A percentile compares a stretch with the other conserved stretches of the same genome.
These are phyloP conservation scores for Thera obeliscata DNA, from an alignment of 2,888 invertebrate species.

Conservation along the genomic window DNA sequence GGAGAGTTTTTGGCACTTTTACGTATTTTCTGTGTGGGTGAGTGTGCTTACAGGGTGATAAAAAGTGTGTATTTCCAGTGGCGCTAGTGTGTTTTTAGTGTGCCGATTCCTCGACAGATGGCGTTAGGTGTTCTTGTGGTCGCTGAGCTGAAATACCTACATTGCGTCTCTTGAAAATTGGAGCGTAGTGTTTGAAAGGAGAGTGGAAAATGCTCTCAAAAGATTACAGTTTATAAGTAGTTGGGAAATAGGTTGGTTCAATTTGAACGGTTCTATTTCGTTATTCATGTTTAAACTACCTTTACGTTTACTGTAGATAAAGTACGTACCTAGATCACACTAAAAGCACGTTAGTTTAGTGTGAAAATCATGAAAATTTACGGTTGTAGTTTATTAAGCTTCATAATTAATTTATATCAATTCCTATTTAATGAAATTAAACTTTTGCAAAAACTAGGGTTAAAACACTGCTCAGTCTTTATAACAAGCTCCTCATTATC, in stretches of 20 bases:
- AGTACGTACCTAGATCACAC: too few species aligned
- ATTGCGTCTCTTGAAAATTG: slow-evolving; percentile 46
- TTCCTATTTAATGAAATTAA: too few species aligned
- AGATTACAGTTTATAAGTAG: slow-evolving; percentile 51
- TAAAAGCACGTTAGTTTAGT: too few species aligned
- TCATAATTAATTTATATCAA: too few species aligned
- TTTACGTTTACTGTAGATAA: background rate
- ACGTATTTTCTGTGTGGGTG: slow-evolving; percentile 61
- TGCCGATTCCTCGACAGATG: slow-evolving; percentile 62
- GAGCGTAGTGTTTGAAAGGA: slow-evolving; percentile 59
- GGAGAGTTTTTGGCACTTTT: slow-evolving; percentile 70
- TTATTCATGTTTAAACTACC: slow-evolving; percentile 15
- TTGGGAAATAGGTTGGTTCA: slow-evolving; percentile 48
- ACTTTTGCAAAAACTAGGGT: too few species aligned
- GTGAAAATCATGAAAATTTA: too few species aligned
- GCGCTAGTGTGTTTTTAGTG: slow-evolving; percentile 73
- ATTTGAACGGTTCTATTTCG: slow-evolving; percentile 36
- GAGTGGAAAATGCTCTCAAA: slow-evolving; percentile 63
- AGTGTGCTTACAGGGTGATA: slow-evolving; percentile 53
- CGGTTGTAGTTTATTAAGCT: too few species aligned
- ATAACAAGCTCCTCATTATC: too few species aligned
- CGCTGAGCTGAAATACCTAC: slow-evolving; percentile 44
- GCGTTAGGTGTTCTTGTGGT: slow-evolving; percentile 63
- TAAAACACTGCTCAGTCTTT: too few species aligned
- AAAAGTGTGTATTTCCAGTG: slow-evolving; percentile 62